These are phyloP conservation scores for Lytechinus pictus DNA, from an alignment of 35 echinoderm and acorn worm species.

Conservation along the genomic window DNA sequence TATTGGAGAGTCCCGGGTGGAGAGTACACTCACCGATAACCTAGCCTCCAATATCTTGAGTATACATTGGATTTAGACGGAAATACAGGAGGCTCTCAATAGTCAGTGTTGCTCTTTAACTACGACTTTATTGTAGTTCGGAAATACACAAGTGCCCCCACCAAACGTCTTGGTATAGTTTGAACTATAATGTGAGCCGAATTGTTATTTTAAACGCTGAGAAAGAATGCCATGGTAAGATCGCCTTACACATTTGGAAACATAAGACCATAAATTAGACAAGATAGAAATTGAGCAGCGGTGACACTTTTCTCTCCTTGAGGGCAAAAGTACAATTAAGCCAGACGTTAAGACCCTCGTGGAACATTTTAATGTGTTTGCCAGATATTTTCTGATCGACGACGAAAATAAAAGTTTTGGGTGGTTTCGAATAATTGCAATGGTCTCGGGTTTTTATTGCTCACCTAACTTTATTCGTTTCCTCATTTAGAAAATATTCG, in stretches of 20 bases:
- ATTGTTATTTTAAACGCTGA: neutral
- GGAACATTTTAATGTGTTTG: constrained; percentile 26
- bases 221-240: constrained; percentile 19
- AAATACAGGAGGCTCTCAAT: neutral
- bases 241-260: constrained; percentile 17
- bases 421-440: neutral
- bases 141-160: neutral
- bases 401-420: neutral
- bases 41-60: too few relatives aligned
- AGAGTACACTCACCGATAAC: too few relatives aligned
- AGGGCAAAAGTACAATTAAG: constrained; percentile 42
- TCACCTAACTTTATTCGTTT: neutral
- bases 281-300: constrained; percentile 27
- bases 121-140: neutral
- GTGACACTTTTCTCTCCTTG: constrained; percentile 16
- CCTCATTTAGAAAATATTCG: neutral
- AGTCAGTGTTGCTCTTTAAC: neutral
- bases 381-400: neutral
- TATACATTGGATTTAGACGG: neutral
- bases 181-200: neutral
- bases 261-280: constrained; percentile 23
- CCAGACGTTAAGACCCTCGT: constrained; percentile 50
- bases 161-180: neutral
- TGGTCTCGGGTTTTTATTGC: neutral
- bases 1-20: too few relatives aligned